Evolutionary conservation across 2,888 invertebrate genomes (phyloP), one percentile per base, ranked within the genome.

Genomic region (Erebia aethiops): DNA sequence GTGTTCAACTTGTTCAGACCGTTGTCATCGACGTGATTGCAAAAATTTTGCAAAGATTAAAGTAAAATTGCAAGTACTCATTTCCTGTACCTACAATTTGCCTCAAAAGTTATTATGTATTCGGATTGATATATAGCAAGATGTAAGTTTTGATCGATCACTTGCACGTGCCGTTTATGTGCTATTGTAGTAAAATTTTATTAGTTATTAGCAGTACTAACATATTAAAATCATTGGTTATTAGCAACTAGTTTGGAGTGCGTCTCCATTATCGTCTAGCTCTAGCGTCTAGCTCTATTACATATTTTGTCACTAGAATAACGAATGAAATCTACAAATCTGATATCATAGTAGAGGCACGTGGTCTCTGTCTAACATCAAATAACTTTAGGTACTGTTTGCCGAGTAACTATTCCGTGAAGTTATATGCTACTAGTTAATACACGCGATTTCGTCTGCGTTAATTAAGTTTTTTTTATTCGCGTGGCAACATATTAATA

Each of bases 121-220:
- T 62, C 49, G 14, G 21, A 62, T 26, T 11, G 43, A 11, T 62
- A 2, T 14, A 46, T 21, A 49, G 46, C 21, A 46, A 46, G 49
- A 62, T 49, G 21, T 49, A 13, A 8, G 1, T 21, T 49, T 62
- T 49, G 62, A 62, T 49, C 21, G 18, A 62, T 49, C 10, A 49
- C 49, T 62, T 62, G 14, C 62, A 49, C 49, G 18, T 62, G 49
- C 46, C 1, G 13, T 46, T 62, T 18, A 62, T 62, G 62, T 21
- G 13, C 46, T 21, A 62, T 49, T 62, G 62, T 62, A 62, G 14
- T 49, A 16, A 21, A 21, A 62, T 26, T 13, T 21, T 26, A 26
- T 57, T 54, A 13, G 56, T 26, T 21, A 26, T 26, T 21, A 21
- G 56, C 4, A 57, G 26, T 26, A 26, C 2, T 26, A 26, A 26